Base-by-base conservation (phyloP, 1,140 invertebrate genomes). In the Steinernema khuongi region DNA sequence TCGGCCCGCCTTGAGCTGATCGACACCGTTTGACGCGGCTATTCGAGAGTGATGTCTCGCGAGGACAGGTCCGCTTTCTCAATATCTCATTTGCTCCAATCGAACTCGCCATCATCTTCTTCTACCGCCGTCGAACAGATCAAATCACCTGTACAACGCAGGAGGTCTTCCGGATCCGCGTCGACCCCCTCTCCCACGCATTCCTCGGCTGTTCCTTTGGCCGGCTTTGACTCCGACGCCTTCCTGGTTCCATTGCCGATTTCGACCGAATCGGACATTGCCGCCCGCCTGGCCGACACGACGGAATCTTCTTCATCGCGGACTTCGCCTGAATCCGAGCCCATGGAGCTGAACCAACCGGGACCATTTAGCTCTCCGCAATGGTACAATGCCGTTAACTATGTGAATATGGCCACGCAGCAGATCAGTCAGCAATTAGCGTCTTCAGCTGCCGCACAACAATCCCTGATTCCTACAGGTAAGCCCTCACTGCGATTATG, bases 371-470 rank as follows among this genome's bases (percentile, higher is more conserved):
- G 30, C 66, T 75, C 66, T 0, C 30, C 66, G 29, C 28, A 50
- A 67, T 76, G 75, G 75, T 75, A 75, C 75, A 29, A 31, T 32
- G n/a, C 74, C 26, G 26, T 75, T 26, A 17, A 74, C 29, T 71
- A 26, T 69, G 30, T 77, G 68, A 74, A 71, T 41, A n/a, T 74
- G 50, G 50, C 50, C 50, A 60, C 50, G 14, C 50, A 60, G 50
- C 50, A 74, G 26, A 29, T 77, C 22, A 75, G 73, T 33, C 74
- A 75, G 22, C 75, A 77, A 14, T n/a, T 77, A 31, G 75, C 75
- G 22, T 18, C 11, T 60, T 60, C 50, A 60, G 50, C 50, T 22
- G 50, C 50, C 4, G 50, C 50, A 17, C 50, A 60, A 22, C 26
- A 14, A 2, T 22, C 50, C 4, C 19, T 60, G 11, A 60, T 60